Base-by-base conservation (phyloP, 1,140 invertebrate species). In the Drosophila burlai region DNA sequence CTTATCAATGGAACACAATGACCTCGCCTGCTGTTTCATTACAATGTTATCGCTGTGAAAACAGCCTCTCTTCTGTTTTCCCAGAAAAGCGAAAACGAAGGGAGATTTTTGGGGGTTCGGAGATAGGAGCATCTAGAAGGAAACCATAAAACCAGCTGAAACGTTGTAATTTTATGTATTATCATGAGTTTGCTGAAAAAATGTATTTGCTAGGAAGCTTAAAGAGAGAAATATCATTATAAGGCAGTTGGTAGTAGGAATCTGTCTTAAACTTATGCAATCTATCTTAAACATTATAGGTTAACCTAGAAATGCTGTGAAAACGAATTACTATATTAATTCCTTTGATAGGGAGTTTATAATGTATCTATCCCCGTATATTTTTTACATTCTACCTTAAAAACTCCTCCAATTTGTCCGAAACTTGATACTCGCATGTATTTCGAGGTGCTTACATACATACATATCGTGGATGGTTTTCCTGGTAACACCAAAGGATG, bases 1-100 rank as follows among this genome's bases (percentile, higher is more conserved):
- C n/a, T 75, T 75, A 75, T 75, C 72, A 75, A 61, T 43, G 36
- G 13, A 43, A 55, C 18, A 54, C 68, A 73, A 73, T 74, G 71
- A 75, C 72, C 72, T 75, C 72, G 72, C n/a, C 50, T 46, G 72
- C 18, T 43, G 49, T 55, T 75, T 29, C 42, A 34, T 31, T 59
- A 40, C 66, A 26, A 57, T 45, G 13, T 9, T 58, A 60, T 58
- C 65, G n/a, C 15, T 18, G 4, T 26, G 31, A 40, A 40, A 26
- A 57, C 38, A 57, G 34, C 0, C 21, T 24, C 40, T 55, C 59
- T n/a, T 36, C 24, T 42, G 55, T 13, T 46, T 71, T 38, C 49
- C 49, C 29, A 24, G 49, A 36, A 57, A 38, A 36, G 31, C 11
- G 31, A 54, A 54, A 40, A 26, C 15, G 4, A 0, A 24, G 36